Percentiles rank a stretch among this genome's conserved stretches.
Evolutionary conservation across 2,888 invertebrate genomes (phyloP).

Genomic region (Bruchidius siliquastri): DNA sequence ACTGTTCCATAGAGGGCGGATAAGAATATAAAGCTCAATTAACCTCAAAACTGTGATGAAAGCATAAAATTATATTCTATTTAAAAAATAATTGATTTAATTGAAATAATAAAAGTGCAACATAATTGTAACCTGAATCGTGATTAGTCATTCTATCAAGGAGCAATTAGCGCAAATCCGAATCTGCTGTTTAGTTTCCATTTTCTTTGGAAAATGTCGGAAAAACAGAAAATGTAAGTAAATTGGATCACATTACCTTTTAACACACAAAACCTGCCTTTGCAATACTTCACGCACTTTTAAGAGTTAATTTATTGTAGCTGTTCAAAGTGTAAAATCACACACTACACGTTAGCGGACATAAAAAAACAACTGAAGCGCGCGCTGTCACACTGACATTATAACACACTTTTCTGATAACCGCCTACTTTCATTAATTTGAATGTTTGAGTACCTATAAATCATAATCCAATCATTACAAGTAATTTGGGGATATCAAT

Average conservation of each 20-base stretch:
- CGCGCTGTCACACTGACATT: neutral
- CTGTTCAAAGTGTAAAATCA: neutral
- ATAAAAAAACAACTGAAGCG: neutral
- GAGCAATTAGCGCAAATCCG: too few species aligned
- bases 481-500: neutral
- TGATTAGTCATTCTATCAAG: too few species aligned
- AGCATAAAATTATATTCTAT: too few species aligned
- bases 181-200: neutral
- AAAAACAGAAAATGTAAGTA: slow-evolving; percentile 40
- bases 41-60: neutral
- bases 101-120: too few species aligned
- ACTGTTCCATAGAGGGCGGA: neutral
- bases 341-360: neutral
- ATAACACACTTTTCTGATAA: neutral
- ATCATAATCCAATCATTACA: neutral
- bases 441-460: neutral
- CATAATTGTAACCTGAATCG: too few species aligned
- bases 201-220: slow-evolving; percentile 22
- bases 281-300: neutral
- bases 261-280: neutral
- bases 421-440: slow-evolving; percentile 2
- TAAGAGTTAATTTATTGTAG: neutral
- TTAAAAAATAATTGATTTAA: too few species aligned
- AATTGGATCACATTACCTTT: neutral
- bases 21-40: neutral